These are phyloP conservation scores for Elephantulus edwardii DNA, from an alignment of 2,113 vertebrate species.

Conservation along the genomic window DNA sequence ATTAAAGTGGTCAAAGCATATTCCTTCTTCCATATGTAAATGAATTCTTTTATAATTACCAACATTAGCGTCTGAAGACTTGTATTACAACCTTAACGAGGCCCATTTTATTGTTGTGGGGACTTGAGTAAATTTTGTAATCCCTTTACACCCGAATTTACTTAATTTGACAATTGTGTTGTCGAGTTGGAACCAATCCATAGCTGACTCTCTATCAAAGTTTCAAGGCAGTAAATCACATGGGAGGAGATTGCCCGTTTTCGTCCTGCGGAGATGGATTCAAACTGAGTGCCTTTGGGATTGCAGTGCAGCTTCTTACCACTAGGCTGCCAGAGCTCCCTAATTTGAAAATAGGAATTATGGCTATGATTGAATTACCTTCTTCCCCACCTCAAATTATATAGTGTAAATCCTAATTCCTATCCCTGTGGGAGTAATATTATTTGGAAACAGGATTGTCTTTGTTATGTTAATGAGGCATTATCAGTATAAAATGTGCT, in stretches of 20 bases:
- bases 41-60: background rate
- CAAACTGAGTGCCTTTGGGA: too few species aligned
- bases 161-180: too few species aligned
- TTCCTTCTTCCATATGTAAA: slow-evolving; percentile 7
- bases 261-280: too few species aligned
- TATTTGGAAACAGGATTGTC: background rate
- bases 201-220: too few species aligned
- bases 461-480: background rate
- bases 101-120: background rate
- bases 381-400: too few species aligned
- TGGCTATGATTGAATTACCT: background rate
- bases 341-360: background rate
- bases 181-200: too few species aligned
- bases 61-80: slow-evolving; percentile 29
- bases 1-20: background rate
- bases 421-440: background rate
- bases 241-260: too few species aligned
- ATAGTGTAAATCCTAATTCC: background rate
- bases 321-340: too few species aligned
- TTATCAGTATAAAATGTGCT: background rate
- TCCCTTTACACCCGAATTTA: background rate
- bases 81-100: background rate
- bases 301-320: too few species aligned
- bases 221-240: too few species aligned
- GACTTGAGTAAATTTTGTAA: slow-evolving; percentile 11